Evolutionary conservation across 2,113 vertebrate species (phyloP), one percentile per base, ranked within the genome.

Genomic region (Thamnaconus septentrionalis): DNA sequence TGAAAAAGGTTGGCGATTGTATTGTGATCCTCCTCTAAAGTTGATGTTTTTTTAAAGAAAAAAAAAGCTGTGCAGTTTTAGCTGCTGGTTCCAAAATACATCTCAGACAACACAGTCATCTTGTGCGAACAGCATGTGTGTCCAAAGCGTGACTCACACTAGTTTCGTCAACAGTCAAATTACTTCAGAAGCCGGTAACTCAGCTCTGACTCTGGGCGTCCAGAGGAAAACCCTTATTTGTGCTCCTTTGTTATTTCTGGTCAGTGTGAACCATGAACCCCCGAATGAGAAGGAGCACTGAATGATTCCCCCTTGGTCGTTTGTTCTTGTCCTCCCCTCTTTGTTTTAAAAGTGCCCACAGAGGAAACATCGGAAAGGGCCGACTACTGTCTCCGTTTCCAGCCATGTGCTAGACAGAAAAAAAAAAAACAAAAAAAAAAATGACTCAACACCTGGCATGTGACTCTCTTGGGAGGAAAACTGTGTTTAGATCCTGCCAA

Each of bases 401-500:
- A n/a, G 44, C 7, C 1, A 45, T 53, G n/a, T 52, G 8, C 7
- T 6, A 64, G 11, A 45, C 8, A 68, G 5, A 73, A 49, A 56
- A 11, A 56, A 7, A 31, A 31, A 31, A 31, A 31, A 31, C 1
- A 31, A 2, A 31, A 31, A 31, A 31, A 31, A 53, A 6, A 48
- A n/a, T 79, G 81, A 85, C 75, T 85, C 81, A 85, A 73, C 59
- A 45, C 41, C 46, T 53, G 55, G 53, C 47, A 8, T n/a, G 4
- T 12, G 39, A 56, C 18, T 8, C 18, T 31, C 18, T 31, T 7
- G 61, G 52, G 55, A 57, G 66, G 65, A 64, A 75, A 78, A 7
- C 7, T 3, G 7, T 7, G 6, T 3, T 5, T 8, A 43, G 53
- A 68, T 72, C 64, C 66, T 11, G 56, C 70, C 61, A 55, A 79